Percentiles rank a stretch among this genome's conserved stretches.
These are phyloP conservation scores for Parotia lawesii DNA, from an alignment of 2,113 vertebrate species.

Conservation along the genomic window DNA sequence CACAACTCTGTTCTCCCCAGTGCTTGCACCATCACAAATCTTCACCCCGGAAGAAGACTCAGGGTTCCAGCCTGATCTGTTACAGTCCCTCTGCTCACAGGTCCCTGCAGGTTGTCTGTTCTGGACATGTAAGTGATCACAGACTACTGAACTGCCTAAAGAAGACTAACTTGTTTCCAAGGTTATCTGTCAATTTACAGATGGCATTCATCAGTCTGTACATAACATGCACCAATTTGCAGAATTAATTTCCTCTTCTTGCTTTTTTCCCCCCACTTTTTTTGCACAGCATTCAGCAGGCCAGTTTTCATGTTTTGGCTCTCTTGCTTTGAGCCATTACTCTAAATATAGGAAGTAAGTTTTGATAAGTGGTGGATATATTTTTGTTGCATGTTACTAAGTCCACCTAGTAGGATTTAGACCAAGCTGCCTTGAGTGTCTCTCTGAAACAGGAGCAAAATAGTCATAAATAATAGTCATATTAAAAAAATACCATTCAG, in stretches of 20 bases:
- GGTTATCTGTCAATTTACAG: neutral
- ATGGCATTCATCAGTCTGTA: neutral
- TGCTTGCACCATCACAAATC: neutral
- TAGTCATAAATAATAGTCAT: neutral
- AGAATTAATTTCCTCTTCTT: neutral
- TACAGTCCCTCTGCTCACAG: neutral
- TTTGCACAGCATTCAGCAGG: neutral
- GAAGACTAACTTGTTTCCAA: neutral
- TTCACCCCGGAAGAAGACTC: neutral
- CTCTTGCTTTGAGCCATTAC: neutral
- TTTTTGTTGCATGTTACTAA: neutral
- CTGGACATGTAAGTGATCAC: neutral
- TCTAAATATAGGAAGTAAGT: neutral
- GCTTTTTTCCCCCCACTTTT: accelerated
- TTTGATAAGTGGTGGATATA: neutral
- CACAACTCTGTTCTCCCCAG: accelerated
- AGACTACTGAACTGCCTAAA: accelerated
- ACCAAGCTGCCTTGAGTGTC: neutral
- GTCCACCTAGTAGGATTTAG: neutral
- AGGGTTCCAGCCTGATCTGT: neutral
- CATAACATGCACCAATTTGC: neutral
- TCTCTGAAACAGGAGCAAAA: neutral
- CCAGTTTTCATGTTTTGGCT: neutral
- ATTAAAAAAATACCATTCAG: neutral
- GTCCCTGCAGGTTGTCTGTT: neutral